Evolutionary conservation across 2,797 vertebrate species (phyloP).

Genomic region (Philypnodon macrostomus): DNA sequence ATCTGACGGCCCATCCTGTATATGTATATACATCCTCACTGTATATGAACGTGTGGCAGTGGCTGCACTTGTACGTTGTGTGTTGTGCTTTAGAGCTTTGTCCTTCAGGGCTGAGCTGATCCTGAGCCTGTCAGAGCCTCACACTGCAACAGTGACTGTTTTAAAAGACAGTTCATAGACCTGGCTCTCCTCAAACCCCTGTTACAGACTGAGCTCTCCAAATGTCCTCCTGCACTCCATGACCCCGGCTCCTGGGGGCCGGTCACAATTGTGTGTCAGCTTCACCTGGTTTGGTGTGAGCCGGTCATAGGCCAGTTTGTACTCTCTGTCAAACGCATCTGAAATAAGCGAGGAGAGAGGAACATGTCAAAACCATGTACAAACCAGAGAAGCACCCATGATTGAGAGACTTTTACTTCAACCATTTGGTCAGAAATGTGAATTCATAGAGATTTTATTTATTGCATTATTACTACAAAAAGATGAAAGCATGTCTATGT

Average conservation of each 20-base stretch:
- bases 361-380: too few relatives aligned
- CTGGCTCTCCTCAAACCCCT: too few relatives aligned
- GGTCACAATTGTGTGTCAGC: slow-evolving; percentile 94
- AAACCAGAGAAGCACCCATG: too few relatives aligned
- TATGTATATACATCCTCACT: too few relatives aligned
- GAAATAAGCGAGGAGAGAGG: slow-evolving; percentile 26
- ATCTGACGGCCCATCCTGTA: slow-evolving; percentile 35
- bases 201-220: slow-evolving; percentile 89
- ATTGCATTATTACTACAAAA: too few relatives aligned
- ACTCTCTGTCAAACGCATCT: slow-evolving; percentile 98
- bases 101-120: slow-evolving; percentile 46
- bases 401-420: too few relatives aligned
- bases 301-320: slow-evolving; percentile 94
- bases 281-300: slow-evolving; percentile 91
- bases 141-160: slow-evolving; percentile 48
- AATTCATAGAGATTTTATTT: too few relatives aligned
- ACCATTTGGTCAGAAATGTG: too few relatives aligned
- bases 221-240: slow-evolving; percentile 96
- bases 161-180: too few relatives aligned
- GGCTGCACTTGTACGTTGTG: slow-evolving; percentile 35
- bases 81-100: slow-evolving; percentile 58
- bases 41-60: slow-evolving; percentile 50
- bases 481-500: too few relatives aligned
- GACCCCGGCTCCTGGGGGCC: slow-evolving; percentile 92
- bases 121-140: slow-evolving; percentile 58